Percentiles rank a stretch among this genome's conserved stretches.
phyloP scores from a whole-genome alignment of 2,113 vertebrate genomes.

The Istiophorus platypterus region DNA sequence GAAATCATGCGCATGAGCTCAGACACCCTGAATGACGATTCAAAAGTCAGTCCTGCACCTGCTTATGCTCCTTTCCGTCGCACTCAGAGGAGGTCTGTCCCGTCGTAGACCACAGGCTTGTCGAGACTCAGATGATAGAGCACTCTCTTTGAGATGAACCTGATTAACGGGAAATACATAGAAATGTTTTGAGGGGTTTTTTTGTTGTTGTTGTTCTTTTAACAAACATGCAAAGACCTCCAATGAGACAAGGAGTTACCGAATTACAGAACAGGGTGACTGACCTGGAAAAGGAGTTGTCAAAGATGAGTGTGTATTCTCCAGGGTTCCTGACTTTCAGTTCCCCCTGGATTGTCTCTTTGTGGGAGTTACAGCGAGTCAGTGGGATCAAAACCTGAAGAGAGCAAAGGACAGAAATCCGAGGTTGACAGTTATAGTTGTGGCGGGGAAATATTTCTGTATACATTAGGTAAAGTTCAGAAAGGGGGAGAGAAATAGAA shows the following conservation, averaged over 20 bases:
- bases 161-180: constrained; percentile 63
- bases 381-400: constrained; percentile 94
- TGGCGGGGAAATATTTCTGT: constrained; percentile 1
- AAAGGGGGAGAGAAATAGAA: background rate
- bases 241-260: background rate
- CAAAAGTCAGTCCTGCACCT: constrained; percentile 15
- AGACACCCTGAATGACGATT: constrained; percentile 4
- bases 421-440: background rate
- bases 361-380: constrained; percentile 95
- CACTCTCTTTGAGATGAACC: constrained; percentile 97
- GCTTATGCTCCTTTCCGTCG: background rate
- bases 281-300: constrained; percentile 98
- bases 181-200: too few relatives aligned
- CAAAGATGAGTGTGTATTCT: constrained; percentile 93
- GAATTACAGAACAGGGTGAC: background rate
- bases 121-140: constrained; percentile 91
- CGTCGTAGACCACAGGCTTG: constrained; percentile 89
- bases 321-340: constrained; percentile 91
- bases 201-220: too few relatives aligned
- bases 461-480: background rate
- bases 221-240: background rate
- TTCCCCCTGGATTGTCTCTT: constrained; percentile 92
- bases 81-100: constrained; percentile 85
- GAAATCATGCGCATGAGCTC: background rate
- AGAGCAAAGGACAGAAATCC: constrained; percentile 14